Percentiles rank a stretch among this genome's conserved stretches.
These are phyloP conservation scores for Chromoteleia sp. DNA, from an alignment of 2,888 invertebrate genomes.

Conservation along the genomic window DNA sequence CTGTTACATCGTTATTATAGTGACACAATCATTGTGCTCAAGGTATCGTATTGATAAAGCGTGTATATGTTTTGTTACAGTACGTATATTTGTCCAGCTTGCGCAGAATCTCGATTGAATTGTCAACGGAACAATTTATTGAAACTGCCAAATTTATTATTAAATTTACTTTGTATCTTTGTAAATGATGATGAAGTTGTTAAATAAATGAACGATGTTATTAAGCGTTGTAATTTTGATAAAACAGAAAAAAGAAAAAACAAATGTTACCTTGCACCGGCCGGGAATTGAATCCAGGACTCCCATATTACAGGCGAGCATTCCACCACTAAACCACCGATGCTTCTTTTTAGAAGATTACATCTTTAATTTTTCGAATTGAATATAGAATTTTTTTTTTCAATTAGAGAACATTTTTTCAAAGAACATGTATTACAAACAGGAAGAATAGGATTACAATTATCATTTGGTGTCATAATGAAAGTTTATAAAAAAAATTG, in stretches of 20 bases:
- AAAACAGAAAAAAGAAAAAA: background rate
- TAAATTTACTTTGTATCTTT: too few species aligned
- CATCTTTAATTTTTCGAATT: too few species aligned
- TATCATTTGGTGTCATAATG: too few species aligned
- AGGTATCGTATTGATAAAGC: background rate
- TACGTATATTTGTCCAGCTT: background rate
- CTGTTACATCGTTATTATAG: background rate
- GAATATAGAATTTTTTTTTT: too few species aligned
- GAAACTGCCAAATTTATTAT: background rate
- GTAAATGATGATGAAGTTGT: background rate
- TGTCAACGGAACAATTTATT: background rate
- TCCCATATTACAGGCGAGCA: background rate
- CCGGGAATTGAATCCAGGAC: background rate
- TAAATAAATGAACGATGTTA: slow-evolving; percentile 1
- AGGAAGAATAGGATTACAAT: too few species aligned
- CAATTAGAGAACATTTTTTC: too few species aligned
- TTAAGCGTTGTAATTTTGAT: background rate
- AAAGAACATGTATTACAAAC: too few species aligned
- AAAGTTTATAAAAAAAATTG: too few species aligned
- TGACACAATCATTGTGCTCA: background rate
- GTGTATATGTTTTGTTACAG: background rate
- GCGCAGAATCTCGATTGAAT: background rate
- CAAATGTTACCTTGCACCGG: background rate
- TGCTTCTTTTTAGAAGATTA: background rate
- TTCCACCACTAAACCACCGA: too few species aligned